Percentiles rank a stretch among this genome's conserved stretches.
phyloP scores from a whole-genome alignment of 2,888 invertebrate genomes.

The Himalopsyche tibetana region DNA sequence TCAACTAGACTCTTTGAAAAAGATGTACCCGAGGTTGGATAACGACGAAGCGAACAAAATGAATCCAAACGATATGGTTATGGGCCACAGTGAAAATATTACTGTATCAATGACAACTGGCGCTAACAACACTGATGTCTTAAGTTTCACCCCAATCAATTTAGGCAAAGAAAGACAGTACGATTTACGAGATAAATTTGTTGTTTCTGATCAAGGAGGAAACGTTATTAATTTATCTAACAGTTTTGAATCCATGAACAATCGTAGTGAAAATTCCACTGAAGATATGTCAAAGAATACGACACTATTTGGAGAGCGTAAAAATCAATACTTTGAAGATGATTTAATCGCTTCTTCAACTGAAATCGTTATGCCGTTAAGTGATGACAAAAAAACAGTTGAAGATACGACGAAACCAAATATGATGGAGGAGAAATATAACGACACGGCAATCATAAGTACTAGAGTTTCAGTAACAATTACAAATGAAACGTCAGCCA shows the following conservation, averaged over 20 bases:
- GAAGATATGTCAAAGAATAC: background rate
- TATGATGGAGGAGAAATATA: background rate
- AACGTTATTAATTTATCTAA: slow-evolving; percentile 50
- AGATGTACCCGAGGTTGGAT: slow-evolving; percentile 73
- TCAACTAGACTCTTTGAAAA: slow-evolving; percentile 61
- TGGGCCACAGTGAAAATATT: slow-evolving; percentile 58
- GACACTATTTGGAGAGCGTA: background rate
- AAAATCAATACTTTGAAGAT: slow-evolving; percentile 61
- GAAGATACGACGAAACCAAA: background rate
- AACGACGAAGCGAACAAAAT: slow-evolving; percentile 75
- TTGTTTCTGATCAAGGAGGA: slow-evolving; percentile 3
- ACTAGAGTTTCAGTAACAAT: background rate
- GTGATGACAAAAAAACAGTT: slow-evolving; percentile 45
- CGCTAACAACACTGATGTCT: slow-evolving; percentile 65
- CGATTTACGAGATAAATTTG: slow-evolving; percentile 57
- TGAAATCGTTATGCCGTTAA: slow-evolving; percentile 60
- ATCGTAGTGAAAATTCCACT: slow-evolving; percentile 2
- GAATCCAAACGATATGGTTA: slow-evolving; percentile 70
- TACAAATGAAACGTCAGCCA: background rate
- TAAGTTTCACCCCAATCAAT: slow-evolving; percentile 67
- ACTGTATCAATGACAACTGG: slow-evolving; percentile 50
- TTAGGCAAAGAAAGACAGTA: slow-evolving; percentile 48
- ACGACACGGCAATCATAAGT: background rate
- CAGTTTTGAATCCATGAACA: background rate
- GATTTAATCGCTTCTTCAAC: slow-evolving; percentile 66